These are phyloP conservation scores for Silurus aristotelis DNA, from an alignment of 2,797 vertebrate genomes.

Conservation along the genomic window DNA sequence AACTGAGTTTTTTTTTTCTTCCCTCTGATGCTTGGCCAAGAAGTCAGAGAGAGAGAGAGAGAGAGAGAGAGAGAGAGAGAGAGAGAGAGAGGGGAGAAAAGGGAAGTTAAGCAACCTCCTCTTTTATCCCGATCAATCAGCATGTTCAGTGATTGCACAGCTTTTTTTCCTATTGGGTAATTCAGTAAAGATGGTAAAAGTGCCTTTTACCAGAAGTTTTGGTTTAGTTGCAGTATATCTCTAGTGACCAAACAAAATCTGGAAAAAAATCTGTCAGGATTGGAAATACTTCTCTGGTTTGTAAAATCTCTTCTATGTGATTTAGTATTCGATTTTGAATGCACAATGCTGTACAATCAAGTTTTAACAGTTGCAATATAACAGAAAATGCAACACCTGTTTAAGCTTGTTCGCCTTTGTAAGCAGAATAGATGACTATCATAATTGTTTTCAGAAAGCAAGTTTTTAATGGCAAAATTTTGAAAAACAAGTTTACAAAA, in stretches of 20 bases:
- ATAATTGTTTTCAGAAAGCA: not conserved
- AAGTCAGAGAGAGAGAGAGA: not conserved
- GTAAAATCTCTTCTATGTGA: not conserved
- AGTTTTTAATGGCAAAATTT: not conserved
- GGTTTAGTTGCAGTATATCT: conserved; percentile 47
- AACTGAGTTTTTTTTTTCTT: conserved; percentile 21
- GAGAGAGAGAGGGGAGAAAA: conserved; percentile 8
- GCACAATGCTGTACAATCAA: not conserved
- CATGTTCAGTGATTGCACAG: conserved; percentile 23
- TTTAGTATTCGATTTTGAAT: not conserved
- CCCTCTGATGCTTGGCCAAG: conserved; percentile 24
- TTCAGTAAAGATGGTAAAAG: conserved; percentile 43
- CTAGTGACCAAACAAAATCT: conserved; percentile 23
- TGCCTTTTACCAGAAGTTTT: conserved; percentile 32
- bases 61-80: too few species aligned
- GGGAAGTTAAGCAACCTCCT: conserved; percentile 66
- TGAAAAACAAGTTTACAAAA: not conserved
- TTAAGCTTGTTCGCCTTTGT: not conserved
- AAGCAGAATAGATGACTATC: not conserved
- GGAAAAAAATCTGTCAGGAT: conserved; percentile 2
- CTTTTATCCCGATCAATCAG: conserved; percentile 45
- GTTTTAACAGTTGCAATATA: not conserved
- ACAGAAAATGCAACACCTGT: not conserved
- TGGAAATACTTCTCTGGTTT: not conserved
- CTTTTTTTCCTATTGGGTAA: conserved; percentile 30